Conservation (phyloP, 2,888 invertebrate genomes). For the Actias luna region DNA sequence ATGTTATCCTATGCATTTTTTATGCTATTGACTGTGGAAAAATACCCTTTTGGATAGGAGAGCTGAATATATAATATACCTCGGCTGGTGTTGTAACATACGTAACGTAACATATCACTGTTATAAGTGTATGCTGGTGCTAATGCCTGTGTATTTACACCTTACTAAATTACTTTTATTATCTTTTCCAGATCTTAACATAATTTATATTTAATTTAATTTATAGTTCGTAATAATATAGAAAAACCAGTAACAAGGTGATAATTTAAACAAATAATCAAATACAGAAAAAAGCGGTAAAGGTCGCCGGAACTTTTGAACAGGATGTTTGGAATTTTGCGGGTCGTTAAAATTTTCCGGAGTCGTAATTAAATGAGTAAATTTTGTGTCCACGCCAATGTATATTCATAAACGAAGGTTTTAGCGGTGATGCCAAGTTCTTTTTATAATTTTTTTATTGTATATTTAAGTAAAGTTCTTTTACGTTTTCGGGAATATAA, state of each 20-base stretch:
- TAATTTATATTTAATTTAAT: not conserved
- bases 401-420: conserved; percentile 18
- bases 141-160: no score
- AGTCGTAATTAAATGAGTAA: conserved; percentile 36
- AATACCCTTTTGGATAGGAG: no score
- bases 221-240: not conserved
- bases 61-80: no score
- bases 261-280: not conserved
- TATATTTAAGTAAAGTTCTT: not conserved
- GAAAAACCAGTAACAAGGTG: not conserved
- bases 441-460: not conserved
- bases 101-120: no score
- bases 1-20: no score
- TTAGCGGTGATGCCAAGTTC: not conserved
- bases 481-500: not conserved
- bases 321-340: conserved; percentile 23
- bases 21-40: no score
- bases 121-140: no score
- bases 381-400: conserved; percentile 20
- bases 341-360: conserved; percentile 30
- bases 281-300: conserved; percentile 4
- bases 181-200: no score
- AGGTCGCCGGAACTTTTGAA: conserved; percentile 13
- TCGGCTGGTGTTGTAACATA: no score
- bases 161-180: no score